Evolutionary conservation across 2,888 invertebrate species (phyloP).

Genomic region (Acrobasis suavella): DNA sequence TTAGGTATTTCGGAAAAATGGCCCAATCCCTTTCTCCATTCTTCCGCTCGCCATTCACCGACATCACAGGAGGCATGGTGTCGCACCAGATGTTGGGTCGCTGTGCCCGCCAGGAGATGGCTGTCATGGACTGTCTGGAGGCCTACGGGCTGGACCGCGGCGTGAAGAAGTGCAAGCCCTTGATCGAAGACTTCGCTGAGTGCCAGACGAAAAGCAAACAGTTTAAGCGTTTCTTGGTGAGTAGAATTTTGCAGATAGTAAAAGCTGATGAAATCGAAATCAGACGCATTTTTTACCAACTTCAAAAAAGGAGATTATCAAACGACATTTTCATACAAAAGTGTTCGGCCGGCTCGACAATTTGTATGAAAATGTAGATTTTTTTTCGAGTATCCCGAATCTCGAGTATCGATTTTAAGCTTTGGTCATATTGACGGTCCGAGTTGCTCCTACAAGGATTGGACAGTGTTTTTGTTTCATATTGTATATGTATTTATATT

Average conservation of each 20-base stretch:
- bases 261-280: no score
- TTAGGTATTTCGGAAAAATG: constrained; percentile 1
- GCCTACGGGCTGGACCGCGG: constrained; percentile 87
- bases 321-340: no score
- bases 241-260: constrained; percentile 24
- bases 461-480: no score
- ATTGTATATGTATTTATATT: no score
- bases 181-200: constrained; percentile 86
- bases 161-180: constrained; percentile 78
- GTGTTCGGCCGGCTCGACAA: no score
- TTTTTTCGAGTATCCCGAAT: no score
- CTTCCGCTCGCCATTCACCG: constrained; percentile 85
- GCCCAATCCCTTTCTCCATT: constrained; percentile 73
- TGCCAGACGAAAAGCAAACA: constrained; percentile 84
- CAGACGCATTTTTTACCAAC: no score
- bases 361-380: no score
- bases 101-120: constrained; percentile 86
- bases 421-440: no score
- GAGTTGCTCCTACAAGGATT: no score
- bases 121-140: constrained; percentile 88
- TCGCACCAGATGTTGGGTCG: constrained; percentile 84
- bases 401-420: no score
- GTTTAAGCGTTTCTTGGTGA: constrained; percentile 77
- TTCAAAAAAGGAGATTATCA: no score
- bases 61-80: constrained; percentile 83